phyloP scores from a whole-genome alignment of 2,888 invertebrate genomes.

The Leptura quadrifasciata region DNA sequence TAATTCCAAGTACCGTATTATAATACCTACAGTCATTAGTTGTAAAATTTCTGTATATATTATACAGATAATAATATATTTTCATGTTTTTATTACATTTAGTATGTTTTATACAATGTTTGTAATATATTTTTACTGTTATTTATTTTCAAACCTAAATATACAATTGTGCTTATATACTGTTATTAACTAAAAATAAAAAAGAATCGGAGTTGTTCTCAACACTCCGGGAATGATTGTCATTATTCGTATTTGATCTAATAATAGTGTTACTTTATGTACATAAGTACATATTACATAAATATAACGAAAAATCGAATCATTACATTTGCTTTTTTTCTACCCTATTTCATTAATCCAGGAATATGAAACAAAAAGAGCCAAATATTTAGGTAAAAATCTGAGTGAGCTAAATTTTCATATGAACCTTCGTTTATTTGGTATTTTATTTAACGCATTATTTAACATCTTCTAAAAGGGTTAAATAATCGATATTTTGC shows the following conservation, averaged over 20 bases:
- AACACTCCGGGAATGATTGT: constrained; percentile 72
- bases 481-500: too few relatives aligned
- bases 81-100: constrained; percentile 70
- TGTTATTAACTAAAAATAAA: constrained; percentile 66
- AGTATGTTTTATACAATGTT: constrained; percentile 72
- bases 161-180: constrained; percentile 65
- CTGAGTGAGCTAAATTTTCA: too few relatives aligned
- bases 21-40: constrained; percentile 68
- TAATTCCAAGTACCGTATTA: constrained; percentile 58
- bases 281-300: constrained; percentile 74
- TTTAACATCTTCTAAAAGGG: too few relatives aligned
- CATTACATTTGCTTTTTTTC: constrained; percentile 43
- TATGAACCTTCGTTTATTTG: too few relatives aligned
- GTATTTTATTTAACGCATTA: too few relatives aligned
- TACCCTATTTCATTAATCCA: too few relatives aligned
- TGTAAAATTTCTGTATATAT: constrained; percentile 70
- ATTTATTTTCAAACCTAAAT: constrained; percentile 71
- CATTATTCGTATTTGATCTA: constrained; percentile 73
- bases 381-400: too few relatives aligned
- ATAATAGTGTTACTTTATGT: constrained; percentile 73
- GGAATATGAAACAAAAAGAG: too few relatives aligned
- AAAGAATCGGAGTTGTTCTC: constrained; percentile 65
- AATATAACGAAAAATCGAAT: constrained; percentile 70
- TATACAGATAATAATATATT: constrained; percentile 70
- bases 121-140: constrained; percentile 72